phyloP scores from a whole-genome alignment of 2,113 vertebrate species.

The Scophthalmus maximus region DNA sequence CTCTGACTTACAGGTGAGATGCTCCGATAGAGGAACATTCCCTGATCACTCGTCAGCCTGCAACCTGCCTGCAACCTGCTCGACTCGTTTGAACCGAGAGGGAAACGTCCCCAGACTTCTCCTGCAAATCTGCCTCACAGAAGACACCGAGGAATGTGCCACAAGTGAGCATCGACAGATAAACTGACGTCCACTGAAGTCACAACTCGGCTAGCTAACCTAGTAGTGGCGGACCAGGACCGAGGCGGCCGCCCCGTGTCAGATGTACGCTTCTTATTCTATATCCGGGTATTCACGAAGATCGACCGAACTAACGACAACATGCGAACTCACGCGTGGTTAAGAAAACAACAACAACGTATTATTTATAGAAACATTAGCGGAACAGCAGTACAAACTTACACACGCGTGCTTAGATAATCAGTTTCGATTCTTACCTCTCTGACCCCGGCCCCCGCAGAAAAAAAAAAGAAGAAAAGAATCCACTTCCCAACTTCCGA shows the following conservation, averaged over 20 bases:
- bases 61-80: slow-evolving; percentile 70
- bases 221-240: background rate
- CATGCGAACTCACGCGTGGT: background rate
- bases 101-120: no score
- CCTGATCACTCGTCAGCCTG: slow-evolving; percentile 65
- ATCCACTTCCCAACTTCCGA: slow-evolving; percentile 37
- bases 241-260: slow-evolving; percentile 28
- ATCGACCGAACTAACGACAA: background rate
- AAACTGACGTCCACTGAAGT: background rate
- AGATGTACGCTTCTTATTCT: background rate
- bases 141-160: background rate
- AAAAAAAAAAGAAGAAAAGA: no score
- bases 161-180: background rate
- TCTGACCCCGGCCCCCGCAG: slow-evolving; percentile 27
- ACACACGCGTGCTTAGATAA: slow-evolving; percentile 68
- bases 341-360: background rate
- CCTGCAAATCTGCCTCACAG: slow-evolving; percentile 26
- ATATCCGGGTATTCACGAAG: background rate
- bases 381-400: slow-evolving; percentile 54
- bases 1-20: no score
- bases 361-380: background rate
- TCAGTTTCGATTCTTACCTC: slow-evolving; percentile 70
- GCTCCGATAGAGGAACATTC: slow-evolving; percentile 67
- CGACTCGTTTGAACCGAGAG: slow-evolving; percentile 70
- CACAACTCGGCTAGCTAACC: slow-evolving; percentile 45